Percentiles rank a stretch among this genome's conserved stretches.
Conservation (phyloP, 2,888 invertebrate genomes). For the Apantesis nais region DNA sequence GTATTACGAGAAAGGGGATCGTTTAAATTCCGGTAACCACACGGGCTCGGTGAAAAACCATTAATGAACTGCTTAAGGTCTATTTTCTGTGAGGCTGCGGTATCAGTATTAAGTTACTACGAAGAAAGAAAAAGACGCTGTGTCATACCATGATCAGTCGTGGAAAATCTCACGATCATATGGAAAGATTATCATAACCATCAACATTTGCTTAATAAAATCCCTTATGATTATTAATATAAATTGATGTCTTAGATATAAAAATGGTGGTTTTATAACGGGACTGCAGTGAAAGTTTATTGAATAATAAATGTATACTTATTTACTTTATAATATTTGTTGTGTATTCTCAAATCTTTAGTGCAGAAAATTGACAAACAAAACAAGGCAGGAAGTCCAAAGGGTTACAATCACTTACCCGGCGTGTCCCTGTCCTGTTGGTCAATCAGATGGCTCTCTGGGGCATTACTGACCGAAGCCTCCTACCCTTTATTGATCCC, state of each 20-base stretch:
- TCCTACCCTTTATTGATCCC: slow-evolving; percentile 33
- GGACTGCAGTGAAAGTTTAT: neutral
- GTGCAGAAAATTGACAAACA: neutral
- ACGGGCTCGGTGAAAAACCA: too few species aligned
- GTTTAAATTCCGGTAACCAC: too few species aligned
- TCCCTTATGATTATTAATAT: too few species aligned
- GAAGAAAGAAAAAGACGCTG: too few species aligned
- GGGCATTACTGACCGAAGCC: slow-evolving; percentile 30
- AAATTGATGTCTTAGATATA: neutral
- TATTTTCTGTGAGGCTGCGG: too few species aligned
- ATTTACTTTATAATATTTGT: neutral
- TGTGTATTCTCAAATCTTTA: neutral
- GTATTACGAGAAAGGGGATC: too few species aligned
- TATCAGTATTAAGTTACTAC: neutral
- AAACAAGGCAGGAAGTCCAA: slow-evolving; percentile 22
- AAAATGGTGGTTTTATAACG: too few species aligned
- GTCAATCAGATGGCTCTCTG: slow-evolving; percentile 39
- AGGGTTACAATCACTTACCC: slow-evolving; percentile 35
- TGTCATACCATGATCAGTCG: too few species aligned
- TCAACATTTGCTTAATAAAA: neutral
- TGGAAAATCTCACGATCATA: neutral
- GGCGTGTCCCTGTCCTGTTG: slow-evolving; percentile 15
- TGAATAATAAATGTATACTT: neutral
- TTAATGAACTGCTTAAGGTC: too few species aligned
- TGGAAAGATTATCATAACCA: neutral